phyloP scores from a whole-genome alignment of 2,113 vertebrate species.

The Gallinago undulata region DNA sequence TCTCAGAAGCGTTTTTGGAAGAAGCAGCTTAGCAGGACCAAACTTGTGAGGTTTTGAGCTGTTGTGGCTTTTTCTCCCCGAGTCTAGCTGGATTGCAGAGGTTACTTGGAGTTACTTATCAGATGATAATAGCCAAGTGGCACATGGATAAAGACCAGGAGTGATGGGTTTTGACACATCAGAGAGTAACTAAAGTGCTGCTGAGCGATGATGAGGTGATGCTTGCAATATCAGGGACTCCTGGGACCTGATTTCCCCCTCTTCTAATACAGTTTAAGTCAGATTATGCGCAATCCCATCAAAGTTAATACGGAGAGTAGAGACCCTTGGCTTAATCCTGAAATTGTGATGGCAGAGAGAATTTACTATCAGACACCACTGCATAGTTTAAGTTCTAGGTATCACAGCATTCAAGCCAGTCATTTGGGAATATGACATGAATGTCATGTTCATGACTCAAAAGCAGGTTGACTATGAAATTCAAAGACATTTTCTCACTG shows the following conservation, averaged over 20 bases:
- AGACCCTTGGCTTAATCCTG: not conserved
- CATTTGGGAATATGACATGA: not conserved
- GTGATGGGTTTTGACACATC: not conserved
- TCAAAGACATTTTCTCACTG: not conserved
- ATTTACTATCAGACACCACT: not conserved
- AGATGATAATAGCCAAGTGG: not conserved
- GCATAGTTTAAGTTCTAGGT: not conserved
- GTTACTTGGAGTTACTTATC: not conserved
- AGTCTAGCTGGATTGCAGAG: not conserved
- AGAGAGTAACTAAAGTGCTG: not conserved
- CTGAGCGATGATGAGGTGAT: rapidly evolving
- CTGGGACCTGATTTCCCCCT: not conserved
- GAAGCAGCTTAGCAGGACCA: not conserved
- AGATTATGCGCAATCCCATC: not conserved
- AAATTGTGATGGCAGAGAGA: not conserved
- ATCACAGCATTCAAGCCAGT: not conserved
- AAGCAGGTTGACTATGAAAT: not conserved
- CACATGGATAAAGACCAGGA: not conserved
- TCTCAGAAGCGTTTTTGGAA: not conserved
- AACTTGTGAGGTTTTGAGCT: not conserved
- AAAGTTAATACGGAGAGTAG: not conserved
- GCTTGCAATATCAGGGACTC: not conserved
- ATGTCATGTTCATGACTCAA: not conserved
- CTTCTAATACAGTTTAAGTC: not conserved
- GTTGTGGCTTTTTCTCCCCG: not conserved